Evolutionary conservation across 2,888 invertebrate species (phyloP).

Genomic region (Epinotia demarniana): DNA sequence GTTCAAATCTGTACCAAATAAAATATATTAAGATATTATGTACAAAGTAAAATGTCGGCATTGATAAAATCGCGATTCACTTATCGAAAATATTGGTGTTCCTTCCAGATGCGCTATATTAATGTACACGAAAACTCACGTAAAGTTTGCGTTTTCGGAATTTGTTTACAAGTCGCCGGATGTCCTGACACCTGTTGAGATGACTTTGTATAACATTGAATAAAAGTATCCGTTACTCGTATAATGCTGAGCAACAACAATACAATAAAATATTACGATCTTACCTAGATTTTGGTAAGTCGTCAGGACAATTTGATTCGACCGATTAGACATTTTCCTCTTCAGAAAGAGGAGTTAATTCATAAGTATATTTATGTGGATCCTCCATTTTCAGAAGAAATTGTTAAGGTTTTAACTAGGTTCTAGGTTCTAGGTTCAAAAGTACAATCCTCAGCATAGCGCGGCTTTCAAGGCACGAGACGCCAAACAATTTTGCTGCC

Average conservation of each 20-base stretch:
- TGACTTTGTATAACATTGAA: conserved; percentile 58
- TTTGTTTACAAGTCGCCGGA: conserved; percentile 59
- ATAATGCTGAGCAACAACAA: conserved; percentile 6
- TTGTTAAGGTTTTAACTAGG: no score
- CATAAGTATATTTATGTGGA: no score
- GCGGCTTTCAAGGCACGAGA: no score
- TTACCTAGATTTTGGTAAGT: background rate
- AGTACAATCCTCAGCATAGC: no score
- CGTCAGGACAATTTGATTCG: background rate
- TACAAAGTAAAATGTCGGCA: no score
- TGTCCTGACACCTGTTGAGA: conserved; percentile 62
- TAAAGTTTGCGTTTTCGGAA: conserved; percentile 56
- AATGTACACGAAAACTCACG: conserved; percentile 30
- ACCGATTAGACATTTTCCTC: background rate
- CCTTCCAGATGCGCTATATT: conserved; percentile 25
- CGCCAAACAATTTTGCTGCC: no score
- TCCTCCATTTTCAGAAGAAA: no score
- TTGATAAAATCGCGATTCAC: background rate
- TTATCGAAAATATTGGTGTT: background rate
- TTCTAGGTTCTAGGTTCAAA: no score
- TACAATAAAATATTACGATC: conserved; percentile 23
- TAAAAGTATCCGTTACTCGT: conserved; percentile 52
- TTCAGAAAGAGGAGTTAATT: background rate
- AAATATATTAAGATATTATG: no score
- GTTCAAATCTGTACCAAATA: no score